These are phyloP conservation scores for Oasisia sp. DNA, from an alignment of 2,888 invertebrate species.

Conservation along the genomic window DNA sequence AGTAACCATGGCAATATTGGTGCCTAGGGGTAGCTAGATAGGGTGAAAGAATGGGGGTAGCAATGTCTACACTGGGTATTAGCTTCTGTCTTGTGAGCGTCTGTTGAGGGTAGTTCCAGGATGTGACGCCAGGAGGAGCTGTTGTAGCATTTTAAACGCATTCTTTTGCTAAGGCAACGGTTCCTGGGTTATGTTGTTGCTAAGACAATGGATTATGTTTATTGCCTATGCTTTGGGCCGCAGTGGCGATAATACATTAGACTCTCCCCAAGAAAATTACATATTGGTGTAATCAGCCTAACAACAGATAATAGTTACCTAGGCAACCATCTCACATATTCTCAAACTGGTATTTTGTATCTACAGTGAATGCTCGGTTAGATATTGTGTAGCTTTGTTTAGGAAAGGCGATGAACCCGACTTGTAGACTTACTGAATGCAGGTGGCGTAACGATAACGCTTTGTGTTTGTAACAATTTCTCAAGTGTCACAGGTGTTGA, in stretches of 20 bases:
- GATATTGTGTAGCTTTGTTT: no score
- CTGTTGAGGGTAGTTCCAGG: neutral
- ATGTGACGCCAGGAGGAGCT: neutral
- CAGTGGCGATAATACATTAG: neutral
- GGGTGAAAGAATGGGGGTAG: neutral
- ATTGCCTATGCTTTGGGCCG: neutral
- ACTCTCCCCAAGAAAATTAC: neutral
- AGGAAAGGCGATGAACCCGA: neutral
- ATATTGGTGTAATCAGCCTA: neutral
- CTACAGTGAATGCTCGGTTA: no score
- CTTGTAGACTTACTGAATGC: neutral
- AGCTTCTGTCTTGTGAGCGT: neutral
- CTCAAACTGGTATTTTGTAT: no score
- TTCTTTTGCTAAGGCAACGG: neutral
- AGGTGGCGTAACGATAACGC: neutral
- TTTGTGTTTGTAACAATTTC: neutral
- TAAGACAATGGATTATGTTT: neutral
- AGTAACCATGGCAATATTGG: neutral
- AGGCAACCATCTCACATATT: neutral
- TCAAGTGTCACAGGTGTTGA: neutral
- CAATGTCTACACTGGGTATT: neutral
- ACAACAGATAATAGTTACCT: neutral
- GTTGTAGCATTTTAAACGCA: neutral
- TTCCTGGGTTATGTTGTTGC: no score
- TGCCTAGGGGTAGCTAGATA: neutral